phyloP scores from a whole-genome alignment of 2,888 invertebrate species.

The Sussaba pulchella region DNA sequence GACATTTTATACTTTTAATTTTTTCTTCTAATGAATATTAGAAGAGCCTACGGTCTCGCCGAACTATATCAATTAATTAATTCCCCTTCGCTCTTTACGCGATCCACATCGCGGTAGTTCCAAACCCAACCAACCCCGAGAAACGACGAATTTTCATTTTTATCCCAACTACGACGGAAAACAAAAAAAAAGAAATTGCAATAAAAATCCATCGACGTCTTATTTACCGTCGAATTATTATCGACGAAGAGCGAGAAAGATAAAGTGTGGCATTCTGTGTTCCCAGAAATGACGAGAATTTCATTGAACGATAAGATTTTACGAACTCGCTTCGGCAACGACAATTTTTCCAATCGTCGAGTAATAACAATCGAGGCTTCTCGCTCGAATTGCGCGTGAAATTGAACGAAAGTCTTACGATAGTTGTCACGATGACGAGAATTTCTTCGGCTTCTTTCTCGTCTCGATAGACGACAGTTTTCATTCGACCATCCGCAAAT shows the following conservation, averaged over 20 bases:
- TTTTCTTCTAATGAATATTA: conserved; percentile 63
- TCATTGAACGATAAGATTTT: conserved; percentile 70
- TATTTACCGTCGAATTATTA: conserved; percentile 16
- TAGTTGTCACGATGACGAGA: conserved; percentile 72
- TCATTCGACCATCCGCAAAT: conserved; percentile 64
- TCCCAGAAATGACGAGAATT: conserved; percentile 16
- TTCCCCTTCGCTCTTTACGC: background rate
- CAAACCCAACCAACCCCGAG: background rate
- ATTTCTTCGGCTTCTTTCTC: conserved; percentile 63
- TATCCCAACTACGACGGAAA: background rate
- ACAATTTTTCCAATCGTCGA: conserved; percentile 69
- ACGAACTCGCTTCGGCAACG: conserved; percentile 65
- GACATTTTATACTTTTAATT: conserved; percentile 59
- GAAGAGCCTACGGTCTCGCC: conserved; percentile 39
- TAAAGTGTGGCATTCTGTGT: background rate
- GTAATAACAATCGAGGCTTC: conserved; percentile 65
- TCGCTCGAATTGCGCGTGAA: conserved; percentile 72
- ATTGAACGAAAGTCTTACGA: conserved; percentile 78
- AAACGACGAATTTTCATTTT: conserved; percentile 27
- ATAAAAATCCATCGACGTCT: conserved; percentile 23
- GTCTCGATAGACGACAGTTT: conserved; percentile 65
- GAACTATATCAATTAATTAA: conserved; percentile 62
- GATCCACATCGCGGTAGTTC: conserved; percentile 19
- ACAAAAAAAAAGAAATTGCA: conserved; percentile 10
- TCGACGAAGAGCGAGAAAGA: background rate